Base-by-base conservation (phyloP, 2,797 vertebrate genomes). In the Crypturellus tataupa region DNA sequence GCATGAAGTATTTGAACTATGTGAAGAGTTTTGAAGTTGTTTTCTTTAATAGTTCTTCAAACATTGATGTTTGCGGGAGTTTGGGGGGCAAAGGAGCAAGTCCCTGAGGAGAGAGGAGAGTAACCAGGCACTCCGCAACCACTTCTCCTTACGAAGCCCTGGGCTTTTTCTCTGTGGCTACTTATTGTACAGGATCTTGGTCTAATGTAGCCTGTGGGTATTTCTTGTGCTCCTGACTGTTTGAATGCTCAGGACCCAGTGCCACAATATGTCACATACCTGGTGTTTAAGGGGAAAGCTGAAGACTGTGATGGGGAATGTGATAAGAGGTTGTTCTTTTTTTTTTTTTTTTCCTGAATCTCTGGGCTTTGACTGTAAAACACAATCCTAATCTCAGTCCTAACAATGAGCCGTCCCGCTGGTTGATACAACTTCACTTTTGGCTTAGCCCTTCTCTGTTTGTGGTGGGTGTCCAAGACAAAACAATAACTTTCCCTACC, bases 1-100 rank as follows among this genome's bases (percentile, higher is more conserved):
- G 63, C 85, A 93, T 86, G 89, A 96, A 96, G 92, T 94, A 97
- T 96, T 95, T 95, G 93, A 95, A 88, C 89, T 93, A 95, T 95
- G 94, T 92, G 94, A 93, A 91, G 85, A 72, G 92, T 95, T 94
- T 72, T 89, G 55, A 91, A 89, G 83, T 77, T 91, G 71, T 94
- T 95, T 95, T 93, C 71, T 90, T 94, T 95, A 95, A 75, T 82
- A 92, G 85, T 64, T 87, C 62, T 95, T 95, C 80, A 93, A 87
- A 87, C 87, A 84, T 6, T 60, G 64, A 55, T 51, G 46, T 85
- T 90, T 91, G 79, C 80, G 67, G 71, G n/a, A 46, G 81, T 29
- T 19, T 83, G 64, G 80, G 78, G 92, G 83, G 86, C 39, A 91
- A 93, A 92, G 69, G 92, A 78, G 39, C 46, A 65, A 84, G 64